These are phyloP conservation scores for Steinernema khuongi DNA, from an alignment of 1,140 invertebrate species.

Conservation along the genomic window DNA sequence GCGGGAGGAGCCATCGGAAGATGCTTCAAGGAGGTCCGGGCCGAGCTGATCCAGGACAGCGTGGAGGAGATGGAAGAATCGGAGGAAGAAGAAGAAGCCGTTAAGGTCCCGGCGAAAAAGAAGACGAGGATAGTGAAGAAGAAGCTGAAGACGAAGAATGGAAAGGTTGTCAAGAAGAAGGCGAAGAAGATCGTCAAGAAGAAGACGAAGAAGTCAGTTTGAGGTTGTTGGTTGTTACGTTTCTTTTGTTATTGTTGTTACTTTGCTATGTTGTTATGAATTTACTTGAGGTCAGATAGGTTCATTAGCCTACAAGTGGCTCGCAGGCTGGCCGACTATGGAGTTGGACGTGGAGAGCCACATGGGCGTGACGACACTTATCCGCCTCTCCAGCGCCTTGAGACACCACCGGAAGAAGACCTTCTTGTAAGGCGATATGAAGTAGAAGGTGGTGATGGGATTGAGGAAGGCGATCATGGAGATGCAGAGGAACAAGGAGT, in stretches of 20 bases:
- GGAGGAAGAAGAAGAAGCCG: not conserved
- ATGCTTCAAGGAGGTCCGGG: not conserved
- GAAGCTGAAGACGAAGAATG: not conserved
- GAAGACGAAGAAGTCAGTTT: not conserved
- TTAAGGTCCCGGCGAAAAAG: not conserved
- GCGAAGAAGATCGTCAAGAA: not conserved
- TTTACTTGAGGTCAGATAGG: no score
- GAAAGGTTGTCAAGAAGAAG: not conserved
- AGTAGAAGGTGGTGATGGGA: not conserved
- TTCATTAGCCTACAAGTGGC: no score
- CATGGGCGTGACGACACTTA: not conserved
- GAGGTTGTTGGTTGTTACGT: not conserved
- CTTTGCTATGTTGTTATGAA: not conserved
- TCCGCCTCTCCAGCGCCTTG: not conserved
- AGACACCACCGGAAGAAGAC: not conserved
- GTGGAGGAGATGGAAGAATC: not conserved
- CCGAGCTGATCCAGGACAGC: not conserved
- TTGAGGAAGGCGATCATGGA: not conserved
- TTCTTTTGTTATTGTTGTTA: not conserved
- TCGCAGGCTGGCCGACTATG: no score
- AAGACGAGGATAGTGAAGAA: not conserved
- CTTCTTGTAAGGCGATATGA: not conserved
- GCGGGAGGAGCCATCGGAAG: not conserved
- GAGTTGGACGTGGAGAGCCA: not conserved
- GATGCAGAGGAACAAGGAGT: not conserved